A percentile compares a stretch with the other conserved stretches of the same genome.
These are phyloP conservation scores for Ophioninae sp. DNA, from an alignment of 2,888 invertebrate genomes.

Conservation along the genomic window DNA sequence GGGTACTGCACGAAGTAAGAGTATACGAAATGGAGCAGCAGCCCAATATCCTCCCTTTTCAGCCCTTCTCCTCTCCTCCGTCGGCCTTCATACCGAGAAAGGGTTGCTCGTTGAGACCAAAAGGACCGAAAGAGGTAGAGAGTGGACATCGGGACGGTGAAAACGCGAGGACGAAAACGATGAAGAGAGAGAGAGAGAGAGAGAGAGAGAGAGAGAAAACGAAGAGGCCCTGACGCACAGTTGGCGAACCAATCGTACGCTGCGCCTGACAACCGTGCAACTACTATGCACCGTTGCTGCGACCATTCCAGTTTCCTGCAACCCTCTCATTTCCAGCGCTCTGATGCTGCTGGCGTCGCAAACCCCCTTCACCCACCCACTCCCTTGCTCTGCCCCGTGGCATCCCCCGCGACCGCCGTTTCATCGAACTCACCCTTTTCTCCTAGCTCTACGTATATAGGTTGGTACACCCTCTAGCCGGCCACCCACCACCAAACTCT, in stretches of 20 bases:
- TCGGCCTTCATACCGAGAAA: conserved; percentile 12
- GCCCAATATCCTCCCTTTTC: conserved; percentile 2
- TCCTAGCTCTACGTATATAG: conserved; percentile 30
- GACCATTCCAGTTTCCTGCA: conserved; percentile 78
- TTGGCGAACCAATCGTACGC: conserved; percentile 75
- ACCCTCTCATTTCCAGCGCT: conserved; percentile 67
- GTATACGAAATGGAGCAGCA: conserved; percentile 41
- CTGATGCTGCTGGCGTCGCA: conserved; percentile 59
- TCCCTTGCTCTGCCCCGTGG: conserved; percentile 59
- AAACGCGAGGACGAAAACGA: not conserved
- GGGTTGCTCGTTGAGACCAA: conserved; percentile 16
- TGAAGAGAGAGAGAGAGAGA: not conserved
- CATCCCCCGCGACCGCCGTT: conserved; percentile 65
- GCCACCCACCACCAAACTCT: conserved; percentile 54
- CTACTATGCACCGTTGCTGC: conserved; percentile 73
- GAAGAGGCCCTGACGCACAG: conserved; percentile 65
- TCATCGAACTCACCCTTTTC: conserved; percentile 61
- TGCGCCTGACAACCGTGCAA: conserved; percentile 76
- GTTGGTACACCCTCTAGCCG: conserved; percentile 48
- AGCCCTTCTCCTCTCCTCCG: not conserved
- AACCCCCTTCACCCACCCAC: conserved; percentile 51
- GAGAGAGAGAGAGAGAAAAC: conserved; percentile 49
- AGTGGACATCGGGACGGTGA: not conserved
- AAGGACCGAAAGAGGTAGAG: not conserved
- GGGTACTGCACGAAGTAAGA: conserved; percentile 52